A percentile compares a stretch with the other conserved stretches of the same genome.
These are phyloP conservation scores for Drosophila trapezifrons DNA, from an alignment of 1,140 invertebrate genomes.

Conservation along the genomic window DNA sequence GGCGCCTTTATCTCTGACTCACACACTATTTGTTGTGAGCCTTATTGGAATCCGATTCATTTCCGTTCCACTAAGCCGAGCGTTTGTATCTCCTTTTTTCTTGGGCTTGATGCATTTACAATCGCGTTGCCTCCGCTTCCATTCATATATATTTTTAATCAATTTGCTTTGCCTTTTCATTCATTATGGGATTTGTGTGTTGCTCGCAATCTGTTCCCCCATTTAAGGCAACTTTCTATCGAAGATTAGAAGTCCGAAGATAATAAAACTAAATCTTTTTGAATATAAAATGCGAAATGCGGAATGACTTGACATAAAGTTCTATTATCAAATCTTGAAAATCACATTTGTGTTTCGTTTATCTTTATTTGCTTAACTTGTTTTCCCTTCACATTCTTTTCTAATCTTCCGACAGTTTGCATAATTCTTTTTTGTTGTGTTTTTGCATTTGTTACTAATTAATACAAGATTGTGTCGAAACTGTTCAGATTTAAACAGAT, in stretches of 20 bases:
- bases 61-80: slow-evolving; percentile 37
- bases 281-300: slow-evolving; percentile 10
- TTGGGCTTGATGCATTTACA: slow-evolving; percentile 23
- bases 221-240: slow-evolving; percentile 25
- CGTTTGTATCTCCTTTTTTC: slow-evolving; percentile 15
- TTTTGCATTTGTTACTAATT: slow-evolving; percentile 11
- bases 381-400: slow-evolving; percentile 30
- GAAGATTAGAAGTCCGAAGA: slow-evolving; percentile 5
- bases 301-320: slow-evolving; percentile 24
- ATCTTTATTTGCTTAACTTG: slow-evolving; percentile 13
- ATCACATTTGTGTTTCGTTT: slow-evolving; percentile 11
- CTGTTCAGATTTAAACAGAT: slow-evolving; percentile 4
- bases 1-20: slow-evolving; percentile 8
- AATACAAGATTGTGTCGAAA: background rate
- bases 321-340: slow-evolving; percentile 16
- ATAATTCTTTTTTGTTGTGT: slow-evolving; percentile 5
- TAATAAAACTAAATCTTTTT: slow-evolving; percentile 12
- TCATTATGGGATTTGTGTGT: slow-evolving; percentile 7
- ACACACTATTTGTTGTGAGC: slow-evolving; percentile 8
- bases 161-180: slow-evolving; percentile 25
- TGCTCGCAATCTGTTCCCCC: background rate
- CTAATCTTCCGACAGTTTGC: slow-evolving; percentile 16
- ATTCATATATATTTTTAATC: slow-evolving; percentile 63
- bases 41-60: slow-evolving; percentile 31
- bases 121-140: slow-evolving; percentile 19